Conservation (phyloP, 2,797 vertebrate species). For the Coendou prehensilis region DNA sequence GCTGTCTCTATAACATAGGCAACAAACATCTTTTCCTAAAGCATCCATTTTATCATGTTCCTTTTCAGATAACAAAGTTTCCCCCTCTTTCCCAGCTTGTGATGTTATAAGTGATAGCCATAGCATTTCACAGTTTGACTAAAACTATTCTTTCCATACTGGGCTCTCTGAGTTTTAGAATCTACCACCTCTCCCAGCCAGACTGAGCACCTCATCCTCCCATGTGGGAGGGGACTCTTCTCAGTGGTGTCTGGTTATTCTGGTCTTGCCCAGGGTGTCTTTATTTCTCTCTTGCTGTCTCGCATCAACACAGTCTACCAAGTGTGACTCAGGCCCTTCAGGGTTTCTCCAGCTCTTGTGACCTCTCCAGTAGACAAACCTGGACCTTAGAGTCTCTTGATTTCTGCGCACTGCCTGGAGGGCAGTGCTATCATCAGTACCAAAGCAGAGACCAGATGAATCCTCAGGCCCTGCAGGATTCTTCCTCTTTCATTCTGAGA, state of each 20-base stretch:
- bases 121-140: background rate
- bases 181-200: background rate
- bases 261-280: background rate
- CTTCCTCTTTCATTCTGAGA: background rate
- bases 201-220: background rate
- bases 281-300: background rate
- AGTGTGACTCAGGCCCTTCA: background rate
- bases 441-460: background rate
- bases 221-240: background rate
- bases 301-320: background rate
- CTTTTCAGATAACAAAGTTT: background rate
- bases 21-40: conserved; percentile 26
- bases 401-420: background rate
- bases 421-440: background rate
- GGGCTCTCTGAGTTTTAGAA: background rate
- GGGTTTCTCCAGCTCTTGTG: background rate
- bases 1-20: conserved; percentile 13
- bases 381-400: background rate
- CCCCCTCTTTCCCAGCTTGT: background rate
- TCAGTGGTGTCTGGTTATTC: background rate
- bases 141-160: background rate
- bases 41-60: conserved; percentile 7
- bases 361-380: background rate
- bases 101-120: background rate
- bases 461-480: background rate